Evolutionary conservation across 2,888 invertebrate genomes (phyloP).

Genomic region (Mythimna vitellina): DNA sequence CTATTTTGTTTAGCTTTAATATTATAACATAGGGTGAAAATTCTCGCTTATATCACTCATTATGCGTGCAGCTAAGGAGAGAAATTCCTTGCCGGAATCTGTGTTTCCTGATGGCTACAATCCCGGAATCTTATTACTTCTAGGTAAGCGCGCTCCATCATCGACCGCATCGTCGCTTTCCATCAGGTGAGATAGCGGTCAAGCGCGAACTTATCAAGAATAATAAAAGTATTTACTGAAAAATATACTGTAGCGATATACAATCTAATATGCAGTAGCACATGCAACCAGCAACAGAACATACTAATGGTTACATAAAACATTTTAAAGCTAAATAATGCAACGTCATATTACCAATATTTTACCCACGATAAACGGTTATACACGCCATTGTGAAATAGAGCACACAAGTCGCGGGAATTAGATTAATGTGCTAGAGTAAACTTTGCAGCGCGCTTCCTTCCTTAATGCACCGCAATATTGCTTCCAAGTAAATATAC

Average conservation of each 20-base stretch:
- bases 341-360: constrained; percentile 21
- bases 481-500: constrained; percentile 42
- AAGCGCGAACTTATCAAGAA: too few species aligned
- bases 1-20: constrained; percentile 41
- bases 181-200: too few species aligned
- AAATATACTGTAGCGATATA: background rate
- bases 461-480: constrained; percentile 54
- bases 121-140: too few species aligned
- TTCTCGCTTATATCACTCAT: too few species aligned
- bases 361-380: constrained; percentile 25
- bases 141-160: too few species aligned
- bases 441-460: constrained; percentile 50
- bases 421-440: constrained; percentile 54
- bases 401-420: constrained; percentile 39
- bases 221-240: too few species aligned
- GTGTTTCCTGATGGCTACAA: too few species aligned
- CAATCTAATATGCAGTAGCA: background rate
- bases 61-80: too few species aligned
- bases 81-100: too few species aligned
- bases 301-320: constrained; percentile 1
- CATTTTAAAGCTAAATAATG: constrained; percentile 2
- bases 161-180: too few species aligned
- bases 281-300: background rate
- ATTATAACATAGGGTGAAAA: constrained; percentile 19
- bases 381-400: constrained; percentile 40